Conservation (phyloP, 2,797 vertebrate species). For the Halcyon badia region DNA sequence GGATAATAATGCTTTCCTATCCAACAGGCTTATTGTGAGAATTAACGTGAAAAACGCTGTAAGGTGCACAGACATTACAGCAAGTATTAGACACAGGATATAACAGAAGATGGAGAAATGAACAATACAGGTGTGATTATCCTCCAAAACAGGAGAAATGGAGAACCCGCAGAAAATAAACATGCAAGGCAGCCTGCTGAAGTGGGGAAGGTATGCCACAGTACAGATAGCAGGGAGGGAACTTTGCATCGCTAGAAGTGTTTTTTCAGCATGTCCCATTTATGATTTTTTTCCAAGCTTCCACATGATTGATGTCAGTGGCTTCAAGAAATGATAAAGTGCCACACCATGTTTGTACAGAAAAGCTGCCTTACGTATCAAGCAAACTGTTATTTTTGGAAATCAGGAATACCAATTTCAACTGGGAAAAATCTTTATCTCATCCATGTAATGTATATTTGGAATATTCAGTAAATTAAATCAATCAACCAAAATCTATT, state of each 20-base stretch:
- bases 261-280: neutral
- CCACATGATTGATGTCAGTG: neutral
- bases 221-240: neutral
- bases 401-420: neutral
- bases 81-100: neutral
- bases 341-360: neutral
- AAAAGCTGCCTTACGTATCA: neutral
- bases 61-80: neutral
- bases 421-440: neutral
- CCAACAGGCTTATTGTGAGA: neutral
- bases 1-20: neutral
- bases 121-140: neutral
- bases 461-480: neutral
- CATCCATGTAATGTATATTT: neutral
- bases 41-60: neutral
- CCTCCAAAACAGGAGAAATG: neutral
- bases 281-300: neutral
- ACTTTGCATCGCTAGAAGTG: neutral
- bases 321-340: neutral
- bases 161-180: neutral
- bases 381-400: neutral
- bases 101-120: neutral
- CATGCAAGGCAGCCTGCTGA: neutral
- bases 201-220: neutral
- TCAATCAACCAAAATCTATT: neutral